Evolutionary conservation across 2,888 invertebrate species (phyloP).

Genomic region (Nephrocerus scutellatus): DNA sequence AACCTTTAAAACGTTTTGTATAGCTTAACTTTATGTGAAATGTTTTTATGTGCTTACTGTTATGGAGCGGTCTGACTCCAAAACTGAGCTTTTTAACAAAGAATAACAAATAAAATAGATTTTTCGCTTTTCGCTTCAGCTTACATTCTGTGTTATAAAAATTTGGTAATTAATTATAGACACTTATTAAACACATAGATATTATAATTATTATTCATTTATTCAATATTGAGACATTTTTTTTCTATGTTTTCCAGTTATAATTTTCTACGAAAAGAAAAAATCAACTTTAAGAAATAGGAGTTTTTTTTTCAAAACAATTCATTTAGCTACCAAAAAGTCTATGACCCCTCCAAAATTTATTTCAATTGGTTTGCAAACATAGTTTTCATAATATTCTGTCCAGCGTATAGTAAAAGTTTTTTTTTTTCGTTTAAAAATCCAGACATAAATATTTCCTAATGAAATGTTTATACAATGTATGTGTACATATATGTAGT

Average conservation of each 20-base stretch:
- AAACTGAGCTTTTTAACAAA: too few species aligned
- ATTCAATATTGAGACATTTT: conserved; percentile 15
- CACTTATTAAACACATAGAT: too few species aligned
- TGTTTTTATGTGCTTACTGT: too few species aligned
- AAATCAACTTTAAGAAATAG: conserved; percentile 23
- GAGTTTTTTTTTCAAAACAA: conserved; percentile 18
- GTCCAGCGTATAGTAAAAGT: conserved; percentile 12
- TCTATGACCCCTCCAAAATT: conserved; percentile 45
- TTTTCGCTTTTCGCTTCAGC: too few species aligned
- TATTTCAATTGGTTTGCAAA: conserved; percentile 19
- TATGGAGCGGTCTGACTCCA: too few species aligned
- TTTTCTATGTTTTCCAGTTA: conserved; percentile 22
- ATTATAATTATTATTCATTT: conserved; percentile 21
- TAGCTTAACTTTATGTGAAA: too few species aligned
- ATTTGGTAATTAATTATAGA: too few species aligned
- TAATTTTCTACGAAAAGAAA: conserved; percentile 3
- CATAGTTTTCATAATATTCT: conserved; percentile 19
- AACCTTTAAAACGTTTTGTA: too few species aligned
- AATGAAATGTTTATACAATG: conserved; percentile 14
- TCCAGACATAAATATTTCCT: conserved; percentile 19
- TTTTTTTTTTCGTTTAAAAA: conserved; percentile 9
- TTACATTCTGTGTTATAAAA: too few species aligned
- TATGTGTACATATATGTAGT: conserved; percentile 16
- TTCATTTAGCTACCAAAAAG: conserved; percentile 36
- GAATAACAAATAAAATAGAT: too few species aligned